Evolutionary conservation across 2,888 invertebrate genomes (phyloP).

Genomic region (Pinctada fucata): DNA sequence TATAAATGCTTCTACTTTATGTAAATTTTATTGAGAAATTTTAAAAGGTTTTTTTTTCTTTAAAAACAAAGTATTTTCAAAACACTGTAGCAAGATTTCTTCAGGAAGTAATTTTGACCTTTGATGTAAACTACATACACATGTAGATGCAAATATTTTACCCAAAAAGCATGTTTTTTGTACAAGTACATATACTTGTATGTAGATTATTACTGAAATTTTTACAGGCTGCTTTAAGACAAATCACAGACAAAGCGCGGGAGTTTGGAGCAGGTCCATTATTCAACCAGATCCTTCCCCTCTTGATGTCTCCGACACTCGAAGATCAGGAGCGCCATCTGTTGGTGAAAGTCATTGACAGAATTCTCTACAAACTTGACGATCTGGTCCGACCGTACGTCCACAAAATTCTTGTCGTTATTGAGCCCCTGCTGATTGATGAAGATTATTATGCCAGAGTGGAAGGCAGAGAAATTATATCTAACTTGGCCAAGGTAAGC

Average conservation of each 20-base stretch:
- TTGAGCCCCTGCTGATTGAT: conserved; percentile 98
- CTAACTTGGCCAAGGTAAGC: conserved; percentile 92
- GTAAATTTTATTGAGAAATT: too few relatives aligned
- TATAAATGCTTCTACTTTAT: too few relatives aligned
- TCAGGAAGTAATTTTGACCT: too few relatives aligned
- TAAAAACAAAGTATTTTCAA: too few relatives aligned
- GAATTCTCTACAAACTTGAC: conserved; percentile 98
- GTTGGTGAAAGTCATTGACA: conserved; percentile 98
- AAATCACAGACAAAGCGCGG: conserved; percentile 98
- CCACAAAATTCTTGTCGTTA: conserved; percentile 99
- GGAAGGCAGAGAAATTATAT: conserved; percentile 99
- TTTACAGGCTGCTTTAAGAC: conserved; percentile 92
- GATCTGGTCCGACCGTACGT: conserved; percentile 99
- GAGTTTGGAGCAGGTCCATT: conserved; percentile 99
- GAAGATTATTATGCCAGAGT: conserved; percentile 99
- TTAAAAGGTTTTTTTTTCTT: too few relatives aligned
- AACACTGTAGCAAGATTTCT: too few relatives aligned
- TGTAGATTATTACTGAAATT: too few relatives aligned
- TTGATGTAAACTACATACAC: too few relatives aligned
- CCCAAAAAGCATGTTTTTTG: too few relatives aligned
- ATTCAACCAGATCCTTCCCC: conserved; percentile 98
- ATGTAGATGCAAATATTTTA: too few relatives aligned
- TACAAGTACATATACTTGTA: too few relatives aligned
- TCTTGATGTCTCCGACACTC: conserved; percentile 99
- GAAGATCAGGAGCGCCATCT: conserved; percentile 99